Base-by-base conservation (phyloP, 64 coral and sea anemone genomes). In the Pocillopora damicornis region DNA sequence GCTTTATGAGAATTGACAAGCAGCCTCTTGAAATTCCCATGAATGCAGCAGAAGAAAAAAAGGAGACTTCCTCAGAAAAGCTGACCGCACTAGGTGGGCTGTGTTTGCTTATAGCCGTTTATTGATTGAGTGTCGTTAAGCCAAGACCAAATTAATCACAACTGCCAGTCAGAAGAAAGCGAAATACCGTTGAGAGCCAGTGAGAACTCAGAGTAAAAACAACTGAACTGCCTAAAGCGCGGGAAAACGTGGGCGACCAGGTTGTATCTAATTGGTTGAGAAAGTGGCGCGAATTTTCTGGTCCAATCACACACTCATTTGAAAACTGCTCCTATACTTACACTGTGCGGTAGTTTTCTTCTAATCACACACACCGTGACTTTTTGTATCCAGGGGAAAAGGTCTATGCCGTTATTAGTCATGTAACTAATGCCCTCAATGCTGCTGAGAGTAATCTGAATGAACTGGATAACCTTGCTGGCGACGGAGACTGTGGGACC, bases 401-500 rank as follows among this genome's bases (percentile, higher is more conserved):
- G 45, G 59, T 95, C 15, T 95, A 88, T 60, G 35, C 61, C 2
- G 79, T 91, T 7, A 37, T 95, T 20, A 88, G 17, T 59, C 57
- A 83, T 71, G 66, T 98, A 13, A 80, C 71, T 56, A 76, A 98
- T 75, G 85, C 89, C 14, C 61, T 98, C 9, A 45, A 89, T 22
- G 25, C 61, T 38, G 77, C 87, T 63, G 90, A 92, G 80, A 63
- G 57, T 20, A 82, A 95, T 14, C 85, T 98, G 2, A 98, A 98
- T 86, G 84, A 90, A 22, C 69, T 98, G 87, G 96, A 98, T 71
- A 94, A 94, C 75, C 35, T 88, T 58, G 90, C 75, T 38, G 96
- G 96, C 16, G 96, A 98, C 83, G 96, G 96, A 42, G 96, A 98
- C 34, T 98, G 96, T 88, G 96, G 96, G 13, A 83, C 82, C 42